Evolutionary conservation across 1,140 invertebrate species (phyloP).

Genomic region (Bombus fervidus): DNA sequence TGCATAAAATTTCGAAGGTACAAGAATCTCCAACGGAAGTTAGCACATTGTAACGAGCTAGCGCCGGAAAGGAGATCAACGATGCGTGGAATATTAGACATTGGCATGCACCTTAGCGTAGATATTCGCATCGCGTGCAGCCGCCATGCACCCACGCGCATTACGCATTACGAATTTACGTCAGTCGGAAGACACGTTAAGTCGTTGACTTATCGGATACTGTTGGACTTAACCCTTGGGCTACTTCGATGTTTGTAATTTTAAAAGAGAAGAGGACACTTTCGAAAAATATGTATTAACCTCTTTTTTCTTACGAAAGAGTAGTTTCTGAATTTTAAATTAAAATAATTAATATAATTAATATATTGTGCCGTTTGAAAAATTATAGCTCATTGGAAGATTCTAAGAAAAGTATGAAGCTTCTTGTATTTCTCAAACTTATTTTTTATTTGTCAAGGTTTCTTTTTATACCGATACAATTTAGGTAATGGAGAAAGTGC

Average conservation of each 20-base stretch:
- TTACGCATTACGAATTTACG: constrained; percentile 28
- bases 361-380: no score
- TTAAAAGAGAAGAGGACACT: neutral
- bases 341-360: no score
- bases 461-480: no score
- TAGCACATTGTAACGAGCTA: neutral
- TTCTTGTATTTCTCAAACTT: no score
- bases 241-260: neutral
- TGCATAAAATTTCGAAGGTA: neutral
- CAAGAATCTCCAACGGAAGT: neutral
- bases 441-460: no score
- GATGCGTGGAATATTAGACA: constrained; percentile 35
- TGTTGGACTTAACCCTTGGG: no score
- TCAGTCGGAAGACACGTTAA: constrained; percentile 8
- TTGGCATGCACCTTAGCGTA: constrained; percentile 32
- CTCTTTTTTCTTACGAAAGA: no score
- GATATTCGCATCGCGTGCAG: constrained; percentile 17
- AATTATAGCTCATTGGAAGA: no score
- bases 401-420: no score
- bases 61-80: constrained; percentile 24
- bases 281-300: neutral
- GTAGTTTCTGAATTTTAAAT: no score
- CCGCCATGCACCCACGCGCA: neutral
- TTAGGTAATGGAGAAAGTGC: no score
- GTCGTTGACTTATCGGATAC: constrained; percentile 1